A percentile compares a stretch with the other conserved stretches of the same genome.
Evolutionary conservation across 2,113 vertebrate genomes (phyloP).

Genomic region (Phrynosoma blainvillii): DNA sequence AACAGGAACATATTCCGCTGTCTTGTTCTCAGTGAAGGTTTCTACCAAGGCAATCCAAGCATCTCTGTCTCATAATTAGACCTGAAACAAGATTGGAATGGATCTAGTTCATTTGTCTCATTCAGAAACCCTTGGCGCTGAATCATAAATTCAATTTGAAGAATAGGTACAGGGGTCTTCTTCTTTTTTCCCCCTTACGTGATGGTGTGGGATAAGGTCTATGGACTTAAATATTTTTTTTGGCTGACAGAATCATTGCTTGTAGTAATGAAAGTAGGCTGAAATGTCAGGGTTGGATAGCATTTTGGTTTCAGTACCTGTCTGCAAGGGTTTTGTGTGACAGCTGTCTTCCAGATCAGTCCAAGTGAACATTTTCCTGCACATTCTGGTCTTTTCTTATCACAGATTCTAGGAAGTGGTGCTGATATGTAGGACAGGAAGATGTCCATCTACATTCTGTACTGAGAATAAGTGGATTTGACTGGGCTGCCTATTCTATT

Average conservation of each 20-base stretch:
- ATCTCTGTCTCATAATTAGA: too few relatives aligned
- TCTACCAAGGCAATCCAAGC: too few relatives aligned
- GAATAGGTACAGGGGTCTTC: neutral
- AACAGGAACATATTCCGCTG: too few relatives aligned
- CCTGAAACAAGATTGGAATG: too few relatives aligned
- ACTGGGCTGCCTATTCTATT: neutral
- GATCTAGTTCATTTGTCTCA: too few relatives aligned
- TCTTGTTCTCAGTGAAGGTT: too few relatives aligned
- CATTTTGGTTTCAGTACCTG: neutral
- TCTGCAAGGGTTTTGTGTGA: neutral
- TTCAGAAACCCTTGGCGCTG: too few relatives aligned
- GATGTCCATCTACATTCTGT: neutral
- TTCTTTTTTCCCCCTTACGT: neutral
- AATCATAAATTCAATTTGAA: neutral
- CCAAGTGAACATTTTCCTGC: neutral
- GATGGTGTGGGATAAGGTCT: neutral
- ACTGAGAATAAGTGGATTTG: neutral
- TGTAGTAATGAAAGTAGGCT: constrained; percentile 6
- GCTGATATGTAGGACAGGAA: neutral
- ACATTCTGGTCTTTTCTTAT: neutral
- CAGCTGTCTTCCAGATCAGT: neutral
- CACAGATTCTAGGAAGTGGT: neutral
- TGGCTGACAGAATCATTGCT: neutral
- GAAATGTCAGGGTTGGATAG: neutral
- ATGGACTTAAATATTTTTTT: neutral